Evolutionary conservation across 1,140 invertebrate genomes (phyloP).

Genomic region (Sweltsa coloradensis): DNA sequence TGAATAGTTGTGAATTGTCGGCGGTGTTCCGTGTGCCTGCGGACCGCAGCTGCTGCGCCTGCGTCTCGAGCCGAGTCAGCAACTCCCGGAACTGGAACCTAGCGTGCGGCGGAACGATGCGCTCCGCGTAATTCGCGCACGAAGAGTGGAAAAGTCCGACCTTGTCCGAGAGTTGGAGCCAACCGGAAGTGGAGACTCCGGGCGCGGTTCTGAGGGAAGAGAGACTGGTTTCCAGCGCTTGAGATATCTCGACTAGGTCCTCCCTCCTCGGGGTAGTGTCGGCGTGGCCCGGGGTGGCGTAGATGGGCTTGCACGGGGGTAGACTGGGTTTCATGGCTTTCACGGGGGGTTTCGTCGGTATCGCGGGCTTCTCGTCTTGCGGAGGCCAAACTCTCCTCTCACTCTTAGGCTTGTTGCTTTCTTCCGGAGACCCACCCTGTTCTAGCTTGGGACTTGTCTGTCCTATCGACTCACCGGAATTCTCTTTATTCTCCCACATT

Average conservation of each 20-base stretch:
- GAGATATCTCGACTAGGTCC: conserved; percentile 54
- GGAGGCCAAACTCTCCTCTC: conserved; percentile 44
- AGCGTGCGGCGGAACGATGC: conserved; percentile 66
- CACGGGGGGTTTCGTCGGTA: conserved; percentile 51
- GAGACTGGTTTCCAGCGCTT: conserved; percentile 50
- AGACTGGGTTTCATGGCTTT: conserved; percentile 39
- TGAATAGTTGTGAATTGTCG: conserved; percentile 48
- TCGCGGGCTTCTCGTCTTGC: conserved; percentile 51
- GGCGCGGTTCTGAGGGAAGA: conserved; percentile 43
- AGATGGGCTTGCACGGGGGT: conserved; percentile 33
- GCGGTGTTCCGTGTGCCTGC: conserved; percentile 52
- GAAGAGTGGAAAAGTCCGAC: conserved; percentile 63
- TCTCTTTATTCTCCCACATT: conserved; percentile 72
- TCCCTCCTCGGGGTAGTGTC: conserved; percentile 39
- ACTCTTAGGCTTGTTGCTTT: conserved; percentile 27
- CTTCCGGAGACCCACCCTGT: background rate
- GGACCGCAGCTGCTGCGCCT: conserved; percentile 60
- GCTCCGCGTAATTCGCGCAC: conserved; percentile 57
- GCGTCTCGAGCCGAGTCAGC: conserved; percentile 63
- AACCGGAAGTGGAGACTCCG: conserved; percentile 44
- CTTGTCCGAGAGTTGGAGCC: conserved; percentile 76
- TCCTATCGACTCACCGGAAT: conserved; percentile 20
- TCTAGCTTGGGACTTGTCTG: conserved; percentile 48
- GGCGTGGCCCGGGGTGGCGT: conserved; percentile 44
- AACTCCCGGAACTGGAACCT: conserved; percentile 83